Evolutionary conservation across 2,797 vertebrate genomes (phyloP).

Genomic region (Ambastaia sidthimunki): DNA sequence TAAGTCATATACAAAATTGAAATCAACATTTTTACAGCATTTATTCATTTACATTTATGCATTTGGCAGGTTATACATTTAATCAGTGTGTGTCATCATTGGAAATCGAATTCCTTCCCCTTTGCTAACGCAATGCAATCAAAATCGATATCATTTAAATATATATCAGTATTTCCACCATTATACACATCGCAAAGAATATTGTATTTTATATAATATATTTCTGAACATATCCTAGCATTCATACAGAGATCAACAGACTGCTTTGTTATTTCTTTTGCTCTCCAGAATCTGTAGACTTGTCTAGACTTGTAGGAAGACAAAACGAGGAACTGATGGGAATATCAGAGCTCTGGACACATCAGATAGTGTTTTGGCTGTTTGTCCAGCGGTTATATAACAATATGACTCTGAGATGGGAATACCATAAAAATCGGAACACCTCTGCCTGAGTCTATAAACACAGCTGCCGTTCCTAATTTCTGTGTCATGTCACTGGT

Average conservation of each 20-base stretch:
- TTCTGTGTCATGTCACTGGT: slow-evolving; percentile 29
- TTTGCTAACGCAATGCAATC: too few relatives aligned
- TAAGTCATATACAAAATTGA: too few relatives aligned
- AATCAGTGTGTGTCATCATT: too few relatives aligned
- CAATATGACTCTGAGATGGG: neutral
- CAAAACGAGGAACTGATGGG: slow-evolving; percentile 6
- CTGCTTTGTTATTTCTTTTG: neutral
- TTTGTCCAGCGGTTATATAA: slow-evolving; percentile 11
- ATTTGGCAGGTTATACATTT: too few relatives aligned
- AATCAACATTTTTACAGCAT: too few relatives aligned
- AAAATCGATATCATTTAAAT: too few relatives aligned
- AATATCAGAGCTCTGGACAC: slow-evolving; percentile 33
- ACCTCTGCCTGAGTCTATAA: slow-evolving; percentile 13
- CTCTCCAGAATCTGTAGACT: neutral
- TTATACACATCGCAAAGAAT: too few relatives aligned
- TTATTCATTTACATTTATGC: too few relatives aligned
- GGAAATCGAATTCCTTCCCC: too few relatives aligned
- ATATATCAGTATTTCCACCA: too few relatives aligned
- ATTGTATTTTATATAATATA: neutral
- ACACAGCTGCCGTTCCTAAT: neutral
- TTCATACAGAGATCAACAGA: neutral
- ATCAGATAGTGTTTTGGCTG: slow-evolving; percentile 7
- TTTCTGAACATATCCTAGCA: neutral
- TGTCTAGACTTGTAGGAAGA: slow-evolving; percentile 28
- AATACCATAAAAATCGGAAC: slow-evolving; percentile 3